phyloP scores from a whole-genome alignment of 2,888 invertebrate species.

The Carterocephalus palaemon region DNA sequence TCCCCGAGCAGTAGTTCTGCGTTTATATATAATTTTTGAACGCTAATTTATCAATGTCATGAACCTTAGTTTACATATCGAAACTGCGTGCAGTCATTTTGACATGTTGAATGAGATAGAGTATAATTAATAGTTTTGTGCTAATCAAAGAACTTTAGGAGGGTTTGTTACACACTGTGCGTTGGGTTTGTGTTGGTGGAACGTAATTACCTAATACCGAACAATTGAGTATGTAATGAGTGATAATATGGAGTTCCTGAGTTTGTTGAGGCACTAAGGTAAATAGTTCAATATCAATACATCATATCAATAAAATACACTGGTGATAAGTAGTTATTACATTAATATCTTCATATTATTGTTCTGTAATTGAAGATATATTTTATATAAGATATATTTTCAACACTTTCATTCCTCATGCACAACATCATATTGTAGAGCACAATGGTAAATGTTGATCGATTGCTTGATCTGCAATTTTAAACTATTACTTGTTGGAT shows the following conservation, averaged over 20 bases:
- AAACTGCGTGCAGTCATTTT: conserved; percentile 12
- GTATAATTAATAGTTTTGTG: conserved; percentile 25
- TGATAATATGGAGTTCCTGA: conserved; percentile 55
- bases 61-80: conserved; percentile 16
- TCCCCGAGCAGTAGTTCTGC: conserved; percentile 39
- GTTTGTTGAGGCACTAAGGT: conserved; percentile 44
- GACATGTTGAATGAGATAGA: conserved; percentile 14
- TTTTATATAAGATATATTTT: too few relatives aligned
- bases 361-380: too few relatives aligned
- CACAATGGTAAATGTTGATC: too few relatives aligned
- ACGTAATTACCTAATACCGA: conserved; percentile 48
- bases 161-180: conserved; percentile 19
- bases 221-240: conserved; percentile 47
- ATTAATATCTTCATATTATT: too few relatives aligned
- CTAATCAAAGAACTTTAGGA: conserved; percentile 20
- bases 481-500: too few relatives aligned
- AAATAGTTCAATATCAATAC: conserved; percentile 33
- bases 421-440: too few relatives aligned
- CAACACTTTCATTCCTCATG: too few relatives aligned
- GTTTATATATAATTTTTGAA: conserved; percentile 37
- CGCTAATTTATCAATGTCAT: conserved; percentile 20
- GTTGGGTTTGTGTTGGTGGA: conserved; percentile 60
- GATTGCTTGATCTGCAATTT: too few relatives aligned
- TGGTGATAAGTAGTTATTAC: too few relatives aligned
- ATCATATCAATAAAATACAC: too few relatives aligned